Base-by-base conservation (phyloP, 2,113 vertebrate genomes). In the Pica pica region DNA sequence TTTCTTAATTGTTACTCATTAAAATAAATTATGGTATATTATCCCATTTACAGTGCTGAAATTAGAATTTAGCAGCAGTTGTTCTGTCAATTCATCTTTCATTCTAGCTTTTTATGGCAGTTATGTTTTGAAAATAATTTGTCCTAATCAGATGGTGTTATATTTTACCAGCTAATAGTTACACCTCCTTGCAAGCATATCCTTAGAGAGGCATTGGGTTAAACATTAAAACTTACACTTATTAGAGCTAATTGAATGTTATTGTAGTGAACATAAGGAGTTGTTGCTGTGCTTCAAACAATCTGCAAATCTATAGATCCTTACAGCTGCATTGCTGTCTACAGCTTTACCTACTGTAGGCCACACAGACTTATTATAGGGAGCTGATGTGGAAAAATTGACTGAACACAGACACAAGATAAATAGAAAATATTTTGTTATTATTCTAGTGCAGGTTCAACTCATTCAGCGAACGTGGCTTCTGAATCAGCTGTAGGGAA, bases 1-100 rank as follows among this genome's bases (percentile, higher is more conserved):
- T 97, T 98, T 97, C 95, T 97, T 98, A 98, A 98, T 98, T 98
- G 96, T 96, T 97, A 97, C 96, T 98, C 97, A 97, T 98, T 98
- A 97, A 96, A 96, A 95, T 96, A 98, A 98, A 98, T 98, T 97
- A 94, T 69, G 82, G 94, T 87, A 91, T 97, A 98, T 98, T 98
- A 98, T 97, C 83, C 93, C 94, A 96, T 97, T 98, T 98, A 97
- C 96, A 98, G 95, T 93, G 95, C 89, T 95, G 81, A 97, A 98
- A 98, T 98, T 98, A 98, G 97, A 98, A 96, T 94, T 97, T 95
- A 97, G n/a, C 95, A 97, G 95, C 96, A 94, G 95, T 97, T 73
- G 87, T 97, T 98, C 97, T 98, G 96, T 97, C 97, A 97, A 83
- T 97, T 97, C 96, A 91, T 59, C 87, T 90, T 97, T 88, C 74